These are phyloP conservation scores for Pecten maximus DNA, from an alignment of 2,888 invertebrate genomes.

Conservation along the genomic window DNA sequence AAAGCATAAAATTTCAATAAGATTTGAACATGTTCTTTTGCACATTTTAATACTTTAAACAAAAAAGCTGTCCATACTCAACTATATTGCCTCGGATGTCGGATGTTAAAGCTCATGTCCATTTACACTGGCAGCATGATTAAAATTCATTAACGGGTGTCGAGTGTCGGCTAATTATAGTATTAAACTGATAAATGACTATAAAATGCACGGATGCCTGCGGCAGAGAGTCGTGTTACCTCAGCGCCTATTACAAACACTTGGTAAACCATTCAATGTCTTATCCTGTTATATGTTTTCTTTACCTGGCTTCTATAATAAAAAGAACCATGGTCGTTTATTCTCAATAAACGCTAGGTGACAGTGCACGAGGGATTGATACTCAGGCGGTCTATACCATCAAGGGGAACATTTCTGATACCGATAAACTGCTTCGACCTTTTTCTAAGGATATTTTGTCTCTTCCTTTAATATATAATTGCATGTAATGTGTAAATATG, in stretches of 20 bases:
- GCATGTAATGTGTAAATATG: background rate
- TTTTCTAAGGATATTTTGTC: background rate
- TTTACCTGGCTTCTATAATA: background rate
- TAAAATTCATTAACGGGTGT: conserved; percentile 33
- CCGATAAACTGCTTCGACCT: background rate
- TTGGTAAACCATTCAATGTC: background rate
- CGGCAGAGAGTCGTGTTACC: background rate
- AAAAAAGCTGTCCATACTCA: background rate
- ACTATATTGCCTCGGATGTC: background rate
- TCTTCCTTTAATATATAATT: background rate
- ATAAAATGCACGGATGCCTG: conserved; percentile 15
- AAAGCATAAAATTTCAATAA: background rate
- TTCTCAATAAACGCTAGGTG: conserved; percentile 1
- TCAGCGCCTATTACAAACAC: background rate
- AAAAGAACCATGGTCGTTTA: background rate
- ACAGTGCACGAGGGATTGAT: background rate
- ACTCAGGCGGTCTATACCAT: background rate
- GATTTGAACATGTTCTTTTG: background rate
- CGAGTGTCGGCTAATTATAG: conserved; percentile 5
- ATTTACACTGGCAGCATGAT: background rate
- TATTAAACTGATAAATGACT: conserved; percentile 35
- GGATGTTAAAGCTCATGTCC: background rate
- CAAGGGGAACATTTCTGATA: background rate
- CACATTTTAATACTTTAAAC: background rate
- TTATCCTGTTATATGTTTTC: conserved; percentile 7